Base-by-base conservation (phyloP, 2,888 invertebrate genomes). In the Palloptera scutellata region DNA sequence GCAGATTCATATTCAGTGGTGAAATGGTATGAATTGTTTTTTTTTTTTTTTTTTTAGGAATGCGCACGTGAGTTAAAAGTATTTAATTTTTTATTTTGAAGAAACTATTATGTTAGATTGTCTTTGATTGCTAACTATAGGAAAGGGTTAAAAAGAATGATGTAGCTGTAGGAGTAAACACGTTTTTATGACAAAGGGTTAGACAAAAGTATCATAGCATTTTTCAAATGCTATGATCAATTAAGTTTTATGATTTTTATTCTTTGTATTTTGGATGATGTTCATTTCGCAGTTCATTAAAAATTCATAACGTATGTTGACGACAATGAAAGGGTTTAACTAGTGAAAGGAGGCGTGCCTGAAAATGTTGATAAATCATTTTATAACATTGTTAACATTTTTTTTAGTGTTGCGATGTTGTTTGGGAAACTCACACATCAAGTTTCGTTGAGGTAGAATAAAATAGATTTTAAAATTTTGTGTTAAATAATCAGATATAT, bases 111-210 rank as follows among this genome's bases (percentile, higher is more conserved):
- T 13, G 4, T 19, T 58, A 15, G 1, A 60, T 17, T 48, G 17
- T 45, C 40, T 40, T 54, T 52, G 8, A n/a, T 54, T 66, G 42
- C 19, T 20, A 19, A 8, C 12, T 9, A 75, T 78, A 78, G 73
- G 74, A 76, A 78, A 77, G 76, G 78, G 79, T 78, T 72, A 77
- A 70, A 57, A 30, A n/a, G n/a, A 4, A 30, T 30, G 30, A 30
- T 30, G 30, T 30, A 30, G 30, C 30, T 30, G 6, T 2, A n/a
- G n/a, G n/a, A n/a, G n/a, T n/a, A 30, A 30, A 30, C 30, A 30
- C 6, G 30, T 30, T 30, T 30, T 30, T 30, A 30, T 30, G 30
- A 30, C 2, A 30, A 30, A 30, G 30, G 30, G 30, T 30, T 30
- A 30, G 30, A 30, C 30, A 30, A 30, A 30, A 30, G 30, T 30